phyloP scores from a whole-genome alignment of 2,797 vertebrate genomes.

The Austrolebias charrua region DNA sequence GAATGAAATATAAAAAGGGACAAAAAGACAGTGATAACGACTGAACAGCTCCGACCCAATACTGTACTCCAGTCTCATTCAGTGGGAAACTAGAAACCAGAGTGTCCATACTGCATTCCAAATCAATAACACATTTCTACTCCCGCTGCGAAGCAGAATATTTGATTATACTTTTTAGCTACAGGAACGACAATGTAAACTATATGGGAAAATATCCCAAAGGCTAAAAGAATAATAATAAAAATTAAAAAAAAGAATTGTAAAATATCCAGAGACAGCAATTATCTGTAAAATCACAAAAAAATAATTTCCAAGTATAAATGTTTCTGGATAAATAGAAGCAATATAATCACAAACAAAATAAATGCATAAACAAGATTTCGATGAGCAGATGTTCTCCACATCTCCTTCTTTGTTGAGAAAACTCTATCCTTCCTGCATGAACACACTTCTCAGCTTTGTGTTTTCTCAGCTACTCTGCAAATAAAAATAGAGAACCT shows the following conservation, averaged over 20 bases:
- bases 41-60: too few relatives aligned
- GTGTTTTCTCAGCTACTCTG: too few relatives aligned
- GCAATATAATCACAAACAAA: not conserved
- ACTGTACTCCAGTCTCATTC: too few relatives aligned
- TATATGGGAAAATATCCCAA: not conserved
- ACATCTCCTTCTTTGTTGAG: too few relatives aligned
- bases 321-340: not conserved
- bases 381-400: too few relatives aligned
- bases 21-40: too few relatives aligned
- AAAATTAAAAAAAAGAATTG: not conserved
- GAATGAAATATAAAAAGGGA: too few relatives aligned
- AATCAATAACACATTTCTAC: not conserved
- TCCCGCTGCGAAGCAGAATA: not conserved
- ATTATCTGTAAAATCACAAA: not conserved
- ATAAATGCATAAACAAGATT: not conserved
- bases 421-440: too few relatives aligned
- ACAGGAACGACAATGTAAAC: not conserved
- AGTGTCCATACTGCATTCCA: not conserved
- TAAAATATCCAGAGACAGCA: not conserved
- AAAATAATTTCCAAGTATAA: too few relatives aligned
- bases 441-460: too few relatives aligned
- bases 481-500: too few relatives aligned
- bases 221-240: not conserved
- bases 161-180: not conserved
- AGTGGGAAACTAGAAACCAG: not conserved